A percentile compares a stretch with the other conserved stretches of the same genome.
phyloP scores from a whole-genome alignment of 2,113 vertebrate genomes.

The Heptranchias perlo region DNA sequence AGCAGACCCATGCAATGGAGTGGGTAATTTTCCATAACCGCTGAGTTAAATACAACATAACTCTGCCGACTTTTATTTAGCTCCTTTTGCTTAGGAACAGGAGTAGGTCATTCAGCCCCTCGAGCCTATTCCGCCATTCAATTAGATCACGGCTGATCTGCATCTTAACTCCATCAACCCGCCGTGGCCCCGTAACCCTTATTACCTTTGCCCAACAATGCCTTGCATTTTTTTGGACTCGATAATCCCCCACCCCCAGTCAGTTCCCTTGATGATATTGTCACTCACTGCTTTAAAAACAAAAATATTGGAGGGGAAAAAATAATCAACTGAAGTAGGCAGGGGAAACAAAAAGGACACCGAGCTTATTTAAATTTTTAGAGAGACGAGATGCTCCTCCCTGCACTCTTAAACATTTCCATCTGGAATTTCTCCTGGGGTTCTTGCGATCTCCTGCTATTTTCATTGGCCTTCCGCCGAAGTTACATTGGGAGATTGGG shows the following conservation, averaged over 20 bases:
- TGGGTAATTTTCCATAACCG: not conserved
- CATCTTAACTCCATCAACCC: not conserved
- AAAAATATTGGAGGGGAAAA: not conserved
- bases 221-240: not conserved
- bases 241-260: too few species aligned
- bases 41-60: not conserved
- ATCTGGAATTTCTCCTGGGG: not conserved
- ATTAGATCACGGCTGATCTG: not conserved
- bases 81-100: not conserved
- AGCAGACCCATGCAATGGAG: not conserved
- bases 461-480: not conserved
- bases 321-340: not conserved
- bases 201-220: too few species aligned
- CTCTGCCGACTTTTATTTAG: not conserved
- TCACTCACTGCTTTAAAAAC: not conserved
- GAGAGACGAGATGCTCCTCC: not conserved
- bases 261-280: not conserved
- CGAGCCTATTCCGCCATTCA: not conserved
- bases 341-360: not conserved
- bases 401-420: not conserved
- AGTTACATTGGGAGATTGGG: not conserved
- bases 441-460: not conserved
- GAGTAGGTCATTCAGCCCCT: not conserved
- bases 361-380: not conserved
- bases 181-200: not conserved